These are phyloP conservation scores for Pseudomyrmex flavicornis DNA, from an alignment of 1,140 invertebrate genomes.

Conservation along the genomic window DNA sequence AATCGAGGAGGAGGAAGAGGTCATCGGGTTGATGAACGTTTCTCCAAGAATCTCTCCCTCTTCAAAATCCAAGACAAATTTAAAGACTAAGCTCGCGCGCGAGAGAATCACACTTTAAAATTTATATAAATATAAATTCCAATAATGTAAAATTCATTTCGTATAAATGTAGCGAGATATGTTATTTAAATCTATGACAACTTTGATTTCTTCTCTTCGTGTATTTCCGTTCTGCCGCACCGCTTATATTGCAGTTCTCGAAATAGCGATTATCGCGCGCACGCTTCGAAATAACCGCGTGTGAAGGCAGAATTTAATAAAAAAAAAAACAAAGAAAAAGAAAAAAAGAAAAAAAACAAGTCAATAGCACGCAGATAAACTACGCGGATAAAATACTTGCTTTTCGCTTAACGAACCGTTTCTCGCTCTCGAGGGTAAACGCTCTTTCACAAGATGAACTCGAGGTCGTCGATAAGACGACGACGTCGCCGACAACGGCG, in stretches of 20 bases:
- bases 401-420: constrained; percentile 16
- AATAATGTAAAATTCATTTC: background rate
- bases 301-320: constrained; percentile 9
- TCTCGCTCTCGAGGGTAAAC: constrained; percentile 34
- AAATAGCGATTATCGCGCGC: constrained; percentile 41
- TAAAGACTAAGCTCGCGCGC: background rate
- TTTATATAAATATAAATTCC: background rate
- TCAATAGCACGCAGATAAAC: background rate
- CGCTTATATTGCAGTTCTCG: constrained; percentile 12
- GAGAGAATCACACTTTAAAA: background rate
- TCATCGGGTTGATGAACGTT: constrained; percentile 70
- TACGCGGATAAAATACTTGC: constrained; percentile 4
- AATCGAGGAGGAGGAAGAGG: constrained; percentile 66
- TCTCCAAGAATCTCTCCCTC: background rate
- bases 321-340: background rate
- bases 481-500: too few relatives aligned
- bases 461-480: constrained; percentile 54
- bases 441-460: constrained; percentile 34
- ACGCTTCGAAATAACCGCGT: constrained; percentile 42
- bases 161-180: too few relatives aligned
- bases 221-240: background rate
- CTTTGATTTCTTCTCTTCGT: background rate
- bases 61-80: background rate
- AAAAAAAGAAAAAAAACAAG: background rate
- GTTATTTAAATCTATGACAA: background rate